Evolutionary conservation across 2,888 invertebrate species (phyloP), one percentile per base, ranked within the genome.

Genomic region (Tortricodes alternella): DNA sequence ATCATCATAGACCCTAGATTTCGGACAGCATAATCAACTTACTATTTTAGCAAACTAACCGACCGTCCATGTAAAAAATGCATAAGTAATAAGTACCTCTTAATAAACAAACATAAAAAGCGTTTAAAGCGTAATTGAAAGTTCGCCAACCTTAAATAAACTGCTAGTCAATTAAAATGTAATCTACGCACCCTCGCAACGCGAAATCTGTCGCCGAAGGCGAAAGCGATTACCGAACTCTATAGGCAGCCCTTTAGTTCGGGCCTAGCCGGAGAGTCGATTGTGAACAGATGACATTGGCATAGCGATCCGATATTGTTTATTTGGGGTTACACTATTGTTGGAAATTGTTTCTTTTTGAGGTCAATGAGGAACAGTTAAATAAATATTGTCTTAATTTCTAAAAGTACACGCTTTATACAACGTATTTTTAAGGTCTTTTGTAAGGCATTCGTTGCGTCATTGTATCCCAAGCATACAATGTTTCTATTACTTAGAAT

Each of bases 201-300:
- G 71, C 73, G 59, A 65, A 65, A 70, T 67, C 63, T 61, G 59
- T 59, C 63, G 78, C 81, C 77, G 67, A 62, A 68, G 78, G 83
- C 78, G 65, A 75, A 76, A 80, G 61, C 80, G 80, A 83, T 84
- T 80, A 79, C 71, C 59, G 44, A 55, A 55, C 48, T 55, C 34
- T 53, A 53, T 48, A 48, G 46, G 46, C 35, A 35, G 41, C 48
- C 38, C 53, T 56, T 51, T 48, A 35, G 43, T 44, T 38, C 35
- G 58, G 37, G 23, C 64, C 65, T 39, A 46, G 32, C 65, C 58
- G 63, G 29, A 52, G 23, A 32, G 41, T 57, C 32, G 56, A 70
- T 68, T 68, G 71, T 75, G 71, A 76, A 75, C 74, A 75, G 77
- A 78, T 83, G 82, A 83, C 83, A 80, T 71, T 63, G 66, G 62